These are phyloP conservation scores for Silurus glanis DNA, from an alignment of 2,113 vertebrate genomes.

Conservation along the genomic window DNA sequence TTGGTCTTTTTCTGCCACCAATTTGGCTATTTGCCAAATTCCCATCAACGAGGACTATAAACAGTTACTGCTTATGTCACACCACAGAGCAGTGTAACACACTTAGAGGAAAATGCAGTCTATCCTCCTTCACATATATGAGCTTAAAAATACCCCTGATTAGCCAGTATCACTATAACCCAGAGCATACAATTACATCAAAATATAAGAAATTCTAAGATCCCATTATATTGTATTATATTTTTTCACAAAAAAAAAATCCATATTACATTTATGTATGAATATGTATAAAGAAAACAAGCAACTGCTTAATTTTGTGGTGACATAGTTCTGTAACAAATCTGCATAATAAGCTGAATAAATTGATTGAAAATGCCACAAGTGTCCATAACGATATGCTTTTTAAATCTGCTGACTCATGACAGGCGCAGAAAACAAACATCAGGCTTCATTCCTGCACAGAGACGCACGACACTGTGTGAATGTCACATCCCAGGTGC, in stretches of 20 bases:
- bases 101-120: not conserved
- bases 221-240: not conserved
- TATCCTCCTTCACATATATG: not conserved
- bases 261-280: not conserved
- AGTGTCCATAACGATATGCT: not conserved
- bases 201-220: not conserved
- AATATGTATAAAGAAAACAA: not conserved
- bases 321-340: conserved; percentile 8
- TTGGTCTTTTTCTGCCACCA: not conserved
- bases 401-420: not conserved
- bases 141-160: not conserved
- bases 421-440: conserved; percentile 20
- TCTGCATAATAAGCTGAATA: conserved; percentile 12
- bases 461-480: not conserved
- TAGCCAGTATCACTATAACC: not conserved
- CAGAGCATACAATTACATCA: not conserved
- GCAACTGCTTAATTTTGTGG: not conserved
- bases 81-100: not conserved
- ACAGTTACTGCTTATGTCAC: not conserved
- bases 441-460: conserved; percentile 13
- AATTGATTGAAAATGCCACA: conserved; percentile 3
- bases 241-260: not conserved
- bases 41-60: not conserved
- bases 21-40: not conserved
- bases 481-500: conserved; percentile 9